Evolutionary conservation across 2,888 invertebrate species (phyloP).

Genomic region (Brachypalpus laphriformis): DNA sequence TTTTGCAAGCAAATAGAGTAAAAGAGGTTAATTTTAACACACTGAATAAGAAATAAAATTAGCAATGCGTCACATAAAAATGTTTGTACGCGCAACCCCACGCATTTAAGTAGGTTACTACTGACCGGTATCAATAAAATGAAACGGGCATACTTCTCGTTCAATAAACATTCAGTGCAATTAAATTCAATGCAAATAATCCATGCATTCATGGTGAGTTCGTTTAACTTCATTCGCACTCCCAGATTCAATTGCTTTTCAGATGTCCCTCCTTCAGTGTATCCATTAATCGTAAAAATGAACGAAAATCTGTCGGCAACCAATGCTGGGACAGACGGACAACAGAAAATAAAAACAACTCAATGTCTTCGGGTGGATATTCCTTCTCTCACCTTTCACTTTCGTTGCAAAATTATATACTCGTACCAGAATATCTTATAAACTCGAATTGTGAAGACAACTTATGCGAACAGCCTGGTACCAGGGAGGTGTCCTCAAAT

Average conservation of each 20-base stretch:
- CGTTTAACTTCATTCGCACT: constrained; percentile 49
- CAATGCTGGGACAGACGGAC: not conserved
- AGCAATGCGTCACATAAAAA: too few relatives aligned
- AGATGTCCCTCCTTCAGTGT: constrained; percentile 10
- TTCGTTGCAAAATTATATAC: constrained; percentile 62
- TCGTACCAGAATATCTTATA: constrained; percentile 34
- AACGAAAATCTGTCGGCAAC: constrained; percentile 40
- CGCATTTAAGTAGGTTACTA: constrained; percentile 42
- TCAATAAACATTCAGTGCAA: constrained; percentile 57
- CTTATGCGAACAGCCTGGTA: constrained; percentile 41
- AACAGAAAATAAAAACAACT: constrained; percentile 20
- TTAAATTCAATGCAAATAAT: constrained; percentile 58
- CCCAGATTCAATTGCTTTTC: constrained; percentile 45
- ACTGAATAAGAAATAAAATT: too few relatives aligned
- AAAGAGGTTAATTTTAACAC: too few relatives aligned
- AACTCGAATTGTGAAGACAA: constrained; percentile 60
- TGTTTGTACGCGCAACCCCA: too few relatives aligned
- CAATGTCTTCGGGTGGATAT: constrained; percentile 66
- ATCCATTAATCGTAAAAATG: constrained; percentile 22
- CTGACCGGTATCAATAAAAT: constrained; percentile 43
- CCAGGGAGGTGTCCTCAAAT: constrained; percentile 60
- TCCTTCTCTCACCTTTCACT: constrained; percentile 73
- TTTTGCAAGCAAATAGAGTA: too few relatives aligned
- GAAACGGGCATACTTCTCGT: constrained; percentile 55
- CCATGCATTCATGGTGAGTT: constrained; percentile 49